phyloP scores from a whole-genome alignment of 2,797 vertebrate genomes.

The Delichon dasypus region DNA sequence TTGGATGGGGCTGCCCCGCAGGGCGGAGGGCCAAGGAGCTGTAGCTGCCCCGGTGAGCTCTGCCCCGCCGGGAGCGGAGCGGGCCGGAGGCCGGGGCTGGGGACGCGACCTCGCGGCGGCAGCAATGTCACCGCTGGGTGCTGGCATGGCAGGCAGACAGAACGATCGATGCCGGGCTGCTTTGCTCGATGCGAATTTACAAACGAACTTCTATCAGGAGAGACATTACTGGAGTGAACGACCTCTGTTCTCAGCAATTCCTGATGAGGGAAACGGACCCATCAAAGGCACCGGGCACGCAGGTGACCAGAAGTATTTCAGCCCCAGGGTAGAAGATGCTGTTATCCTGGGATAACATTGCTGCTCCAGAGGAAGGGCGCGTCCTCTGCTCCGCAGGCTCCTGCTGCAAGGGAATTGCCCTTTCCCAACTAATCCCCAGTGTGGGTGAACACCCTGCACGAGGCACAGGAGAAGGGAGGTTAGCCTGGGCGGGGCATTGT shows the following conservation, averaged over 20 bases:
- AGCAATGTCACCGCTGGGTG: background rate
- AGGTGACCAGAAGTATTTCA: background rate
- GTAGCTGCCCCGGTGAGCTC: fast-evolving
- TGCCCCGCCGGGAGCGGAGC: background rate
- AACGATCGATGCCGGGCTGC: background rate
- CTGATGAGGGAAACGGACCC: background rate
- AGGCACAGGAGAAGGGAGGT: background rate
- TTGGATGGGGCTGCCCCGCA: background rate
- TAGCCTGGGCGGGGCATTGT: fast-evolving
- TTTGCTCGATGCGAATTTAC: background rate
- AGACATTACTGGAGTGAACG: background rate
- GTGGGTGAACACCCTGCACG: fast-evolving
- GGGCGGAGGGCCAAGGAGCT: background rate
- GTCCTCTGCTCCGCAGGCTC: background rate
- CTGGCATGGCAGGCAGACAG: background rate
- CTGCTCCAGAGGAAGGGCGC: background rate
- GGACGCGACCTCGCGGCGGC: fast-evolving
- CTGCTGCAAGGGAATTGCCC: background rate
- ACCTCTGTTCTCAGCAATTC: background rate
- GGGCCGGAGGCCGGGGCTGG: fast-evolving
- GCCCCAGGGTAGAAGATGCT: background rate
- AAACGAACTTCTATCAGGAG: background rate
- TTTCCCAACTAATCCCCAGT: background rate
- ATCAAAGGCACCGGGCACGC: background rate
- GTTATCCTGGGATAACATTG: background rate